A percentile compares a stretch with the other conserved stretches of the same genome.
These are phyloP conservation scores for Trimorus sp. DNA, from an alignment of 2,888 invertebrate species.

Conservation along the genomic window DNA sequence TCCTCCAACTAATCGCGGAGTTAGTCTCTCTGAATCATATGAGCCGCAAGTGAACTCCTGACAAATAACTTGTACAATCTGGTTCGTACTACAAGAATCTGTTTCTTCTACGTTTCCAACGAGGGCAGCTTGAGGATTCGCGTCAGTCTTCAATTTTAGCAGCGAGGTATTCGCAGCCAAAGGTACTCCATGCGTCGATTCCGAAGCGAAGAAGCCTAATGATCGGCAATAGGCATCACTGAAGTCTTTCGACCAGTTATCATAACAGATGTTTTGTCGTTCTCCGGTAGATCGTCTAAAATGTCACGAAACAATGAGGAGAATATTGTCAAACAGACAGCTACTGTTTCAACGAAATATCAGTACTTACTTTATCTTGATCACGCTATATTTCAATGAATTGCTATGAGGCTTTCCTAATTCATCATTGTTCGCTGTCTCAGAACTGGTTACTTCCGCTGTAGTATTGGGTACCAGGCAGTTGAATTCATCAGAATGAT, in stretches of 20 bases:
- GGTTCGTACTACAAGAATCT: slow-evolving; percentile 80
- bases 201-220: slow-evolving; percentile 83
- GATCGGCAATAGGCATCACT: slow-evolving; percentile 83
- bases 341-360: not conserved
- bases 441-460: slow-evolving; percentile 66
- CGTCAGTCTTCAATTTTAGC: slow-evolving; percentile 76
- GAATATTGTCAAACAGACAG: too few species aligned
- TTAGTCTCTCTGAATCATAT: slow-evolving; percentile 75
- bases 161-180: slow-evolving; percentile 81
- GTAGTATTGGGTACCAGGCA: slow-evolving; percentile 79
- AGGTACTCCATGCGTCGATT: slow-evolving; percentile 81
- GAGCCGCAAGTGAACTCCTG: slow-evolving; percentile 82
- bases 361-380: slow-evolving; percentile 71
- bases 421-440: slow-evolving; percentile 56
- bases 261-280: slow-evolving; percentile 83
- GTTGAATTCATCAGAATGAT: slow-evolving; percentile 85
- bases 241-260: slow-evolving; percentile 83
- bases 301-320: not conserved
- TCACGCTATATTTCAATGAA: slow-evolving; percentile 64
- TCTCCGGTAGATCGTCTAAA: slow-evolving; percentile 74
- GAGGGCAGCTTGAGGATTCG: slow-evolving; percentile 74
- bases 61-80: slow-evolving; percentile 83
- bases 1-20: slow-evolving; percentile 83
- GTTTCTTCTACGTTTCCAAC: slow-evolving; percentile 81
- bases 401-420: slow-evolving; percentile 56